These are phyloP conservation scores for Chymomyza caudatula DNA, from an alignment of 2,888 invertebrate species.

Conservation along the genomic window DNA sequence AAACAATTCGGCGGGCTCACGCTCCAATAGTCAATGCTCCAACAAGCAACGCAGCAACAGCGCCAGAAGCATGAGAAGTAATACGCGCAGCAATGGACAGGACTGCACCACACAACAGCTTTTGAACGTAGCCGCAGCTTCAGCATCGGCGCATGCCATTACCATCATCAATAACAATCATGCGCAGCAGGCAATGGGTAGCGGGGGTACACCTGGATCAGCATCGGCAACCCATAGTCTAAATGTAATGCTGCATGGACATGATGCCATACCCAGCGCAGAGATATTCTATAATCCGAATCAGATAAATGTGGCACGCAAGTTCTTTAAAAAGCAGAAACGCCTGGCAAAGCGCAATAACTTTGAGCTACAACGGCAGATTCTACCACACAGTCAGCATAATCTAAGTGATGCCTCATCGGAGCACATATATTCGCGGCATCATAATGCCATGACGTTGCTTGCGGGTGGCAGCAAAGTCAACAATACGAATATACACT, in stretches of 20 bases:
- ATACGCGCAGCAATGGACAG: slow-evolving; percentile 75
- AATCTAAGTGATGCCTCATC: slow-evolving; percentile 80
- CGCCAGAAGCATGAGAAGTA: slow-evolving; percentile 83
- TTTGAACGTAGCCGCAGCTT: neutral
- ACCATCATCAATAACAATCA: slow-evolving; percentile 66
- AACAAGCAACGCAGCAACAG: slow-evolving; percentile 84
- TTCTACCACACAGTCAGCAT: slow-evolving; percentile 78
- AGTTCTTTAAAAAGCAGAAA: slow-evolving; percentile 93
- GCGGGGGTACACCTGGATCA: slow-evolving; percentile 16
- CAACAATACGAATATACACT: slow-evolving; percentile 89
- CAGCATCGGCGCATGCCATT: slow-evolving; percentile 21
- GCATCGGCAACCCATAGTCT: slow-evolving; percentile 52
- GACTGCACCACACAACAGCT: slow-evolving; percentile 61
- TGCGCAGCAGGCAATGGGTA: slow-evolving; percentile 46
- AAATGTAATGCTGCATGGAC: slow-evolving; percentile 57
- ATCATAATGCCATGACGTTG: slow-evolving; percentile 78
- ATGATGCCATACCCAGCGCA: slow-evolving; percentile 79
- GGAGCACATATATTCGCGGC: slow-evolving; percentile 73
- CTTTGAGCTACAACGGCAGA: slow-evolving; percentile 80
- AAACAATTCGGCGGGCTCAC: slow-evolving; percentile 79
- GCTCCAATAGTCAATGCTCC: slow-evolving; percentile 84
- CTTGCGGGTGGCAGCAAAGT: slow-evolving; percentile 87
- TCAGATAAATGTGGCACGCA: slow-evolving; percentile 94
- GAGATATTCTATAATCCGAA: slow-evolving; percentile 95
- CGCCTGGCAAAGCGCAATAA: slow-evolving; percentile 86